Evolutionary conservation across 2,113 vertebrate species (phyloP).

Genomic region (Plecturocebus donacophilus): DNA sequence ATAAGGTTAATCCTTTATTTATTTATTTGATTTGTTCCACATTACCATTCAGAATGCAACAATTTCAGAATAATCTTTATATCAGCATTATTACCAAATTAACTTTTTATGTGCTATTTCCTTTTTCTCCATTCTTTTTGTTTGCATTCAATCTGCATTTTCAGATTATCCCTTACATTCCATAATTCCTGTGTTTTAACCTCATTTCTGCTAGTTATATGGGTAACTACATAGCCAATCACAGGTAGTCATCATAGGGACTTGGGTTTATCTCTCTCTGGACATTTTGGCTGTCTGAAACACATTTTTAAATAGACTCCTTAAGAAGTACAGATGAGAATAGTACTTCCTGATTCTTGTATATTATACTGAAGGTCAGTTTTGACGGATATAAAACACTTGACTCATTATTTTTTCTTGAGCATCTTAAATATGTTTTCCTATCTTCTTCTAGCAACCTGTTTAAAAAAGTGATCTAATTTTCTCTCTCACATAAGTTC

Average conservation of each 20-base stretch:
- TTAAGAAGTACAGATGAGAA: not conserved
- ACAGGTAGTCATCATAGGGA: too few relatives aligned
- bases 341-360: not conserved
- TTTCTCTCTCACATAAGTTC: not conserved
- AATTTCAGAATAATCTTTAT: not conserved
- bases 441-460: not conserved
- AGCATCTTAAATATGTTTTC: not conserved
- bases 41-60: not conserved
- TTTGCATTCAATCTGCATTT: not conserved
- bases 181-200: not conserved
- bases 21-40: not conserved
- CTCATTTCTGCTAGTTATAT: not conserved
- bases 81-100: not conserved
- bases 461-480: not conserved
- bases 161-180: not conserved
- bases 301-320: not conserved
- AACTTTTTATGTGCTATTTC: not conserved
- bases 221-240: not conserved
- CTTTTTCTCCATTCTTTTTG: not conserved
- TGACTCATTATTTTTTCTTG: not conserved
- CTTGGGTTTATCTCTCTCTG: not conserved
- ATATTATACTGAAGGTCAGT: not conserved
- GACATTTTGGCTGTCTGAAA: not conserved
- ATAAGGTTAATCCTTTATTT: not conserved
- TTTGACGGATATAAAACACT: not conserved